Evolutionary conservation across 2,888 invertebrate genomes (phyloP).

Genomic region (Marronus borbonicus): DNA sequence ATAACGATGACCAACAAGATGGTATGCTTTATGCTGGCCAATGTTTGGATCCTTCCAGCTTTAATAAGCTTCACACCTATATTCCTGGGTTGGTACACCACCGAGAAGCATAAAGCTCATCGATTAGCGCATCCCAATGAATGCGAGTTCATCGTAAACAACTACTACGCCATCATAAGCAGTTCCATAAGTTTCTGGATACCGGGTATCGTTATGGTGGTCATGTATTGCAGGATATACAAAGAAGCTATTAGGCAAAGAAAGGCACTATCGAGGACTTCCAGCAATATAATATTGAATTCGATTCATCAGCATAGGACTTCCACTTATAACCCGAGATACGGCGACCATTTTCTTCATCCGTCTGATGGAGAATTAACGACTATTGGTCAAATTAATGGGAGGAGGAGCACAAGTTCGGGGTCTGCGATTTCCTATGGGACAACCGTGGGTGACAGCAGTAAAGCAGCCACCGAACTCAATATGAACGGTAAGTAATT

Average conservation of each 20-base stretch:
- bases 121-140: conserved; percentile 79
- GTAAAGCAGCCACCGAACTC: conserved; percentile 79
- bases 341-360: conserved; percentile 73
- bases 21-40: conserved; percentile 86
- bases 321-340: conserved; percentile 69
- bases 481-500: conserved; percentile 79
- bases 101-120: conserved; percentile 74
- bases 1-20: conserved; percentile 91
- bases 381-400: conserved; percentile 73
- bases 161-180: conserved; percentile 89
- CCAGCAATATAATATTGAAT: conserved; percentile 87
- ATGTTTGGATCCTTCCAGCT: conserved; percentile 94
- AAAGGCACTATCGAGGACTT: conserved; percentile 87
- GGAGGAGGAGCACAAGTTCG: conserved; percentile 76
- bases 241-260: conserved; percentile 87
- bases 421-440: conserved; percentile 72
- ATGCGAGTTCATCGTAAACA: conserved; percentile 89
- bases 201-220: conserved; percentile 92
- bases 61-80: conserved; percentile 95
- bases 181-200: conserved; percentile 95
- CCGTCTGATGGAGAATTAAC: conserved; percentile 75
- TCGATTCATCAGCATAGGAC: conserved; percentile 88
- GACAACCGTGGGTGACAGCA: conserved; percentile 70
- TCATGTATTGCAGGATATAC: conserved; percentile 90
- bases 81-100: conserved; percentile 89